Evolutionary conservation across 37 sponge, comb jelly and placozoan genomes (phyloP).

Genomic region (Hormiphora californensis): DNA sequence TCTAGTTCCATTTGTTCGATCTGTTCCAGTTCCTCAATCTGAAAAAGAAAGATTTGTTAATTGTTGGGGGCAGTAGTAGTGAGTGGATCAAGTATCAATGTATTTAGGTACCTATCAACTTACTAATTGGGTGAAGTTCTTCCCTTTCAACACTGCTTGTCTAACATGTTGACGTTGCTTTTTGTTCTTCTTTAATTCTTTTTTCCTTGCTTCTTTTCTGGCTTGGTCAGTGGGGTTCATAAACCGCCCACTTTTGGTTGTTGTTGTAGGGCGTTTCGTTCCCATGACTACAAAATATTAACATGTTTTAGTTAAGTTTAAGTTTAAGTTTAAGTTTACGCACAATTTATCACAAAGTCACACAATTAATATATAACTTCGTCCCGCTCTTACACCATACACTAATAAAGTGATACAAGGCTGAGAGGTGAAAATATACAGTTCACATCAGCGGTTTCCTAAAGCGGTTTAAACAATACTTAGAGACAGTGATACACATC

Average conservation of each 20-base stretch:
- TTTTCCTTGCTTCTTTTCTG: slow-evolving; percentile 78
- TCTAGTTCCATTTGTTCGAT: slow-evolving; percentile 57
- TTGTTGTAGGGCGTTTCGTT: slow-evolving; percentile 75
- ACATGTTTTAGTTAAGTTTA: background rate
- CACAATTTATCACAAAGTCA: too few relatives aligned
- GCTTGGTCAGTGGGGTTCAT: slow-evolving; percentile 99
- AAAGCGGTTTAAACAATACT: too few relatives aligned
- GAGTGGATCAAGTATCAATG: background rate
- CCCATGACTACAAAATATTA: background rate
- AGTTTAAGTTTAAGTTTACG: too few relatives aligned
- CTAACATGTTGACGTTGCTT: slow-evolving; percentile 81
- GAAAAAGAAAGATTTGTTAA: background rate
- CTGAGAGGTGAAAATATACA: too few relatives aligned
- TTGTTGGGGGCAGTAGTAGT: background rate
- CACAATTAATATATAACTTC: too few relatives aligned
- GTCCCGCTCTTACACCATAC: too few relatives aligned
- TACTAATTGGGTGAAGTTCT: background rate
- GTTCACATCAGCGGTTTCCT: too few relatives aligned
- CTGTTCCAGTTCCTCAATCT: slow-evolving; percentile 10
- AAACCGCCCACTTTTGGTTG: slow-evolving; percentile 95
- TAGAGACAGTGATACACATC: too few relatives aligned
- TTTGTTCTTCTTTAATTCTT: slow-evolving; percentile 96
- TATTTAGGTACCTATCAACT: background rate
- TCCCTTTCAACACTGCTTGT: slow-evolving; percentile 80
- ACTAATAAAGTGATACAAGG: too few relatives aligned